phyloP scores from a whole-genome alignment of 2,888 invertebrate species.

The Hartigia nigra region DNA sequence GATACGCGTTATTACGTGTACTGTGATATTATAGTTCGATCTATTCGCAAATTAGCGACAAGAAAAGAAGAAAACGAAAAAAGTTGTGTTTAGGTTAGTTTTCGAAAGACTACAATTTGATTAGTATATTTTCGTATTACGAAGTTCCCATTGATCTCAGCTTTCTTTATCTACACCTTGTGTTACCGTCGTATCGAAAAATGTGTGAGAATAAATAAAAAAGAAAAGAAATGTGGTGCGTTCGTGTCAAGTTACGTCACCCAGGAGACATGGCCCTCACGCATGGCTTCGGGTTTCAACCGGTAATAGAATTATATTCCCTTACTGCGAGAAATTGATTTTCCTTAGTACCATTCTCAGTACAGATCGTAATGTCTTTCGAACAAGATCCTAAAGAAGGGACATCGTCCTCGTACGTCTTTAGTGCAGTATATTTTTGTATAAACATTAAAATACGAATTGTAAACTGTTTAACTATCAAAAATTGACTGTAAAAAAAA shows the following conservation, averaged over 20 bases:
- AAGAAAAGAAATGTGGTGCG: not conserved
- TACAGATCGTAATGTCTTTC: conserved; percentile 34
- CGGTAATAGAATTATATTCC: conserved; percentile 60
- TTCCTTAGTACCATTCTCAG: conserved; percentile 36
- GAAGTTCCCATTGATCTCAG: not conserved
- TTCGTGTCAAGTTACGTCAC: not conserved
- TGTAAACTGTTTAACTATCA: accelerated
- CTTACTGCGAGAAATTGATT: conserved; percentile 41
- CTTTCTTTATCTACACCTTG: not conserved
- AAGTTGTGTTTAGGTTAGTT: too few relatives aligned
- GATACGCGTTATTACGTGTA: not conserved
- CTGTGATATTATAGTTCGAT: not conserved
- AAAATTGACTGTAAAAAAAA: too few relatives aligned
- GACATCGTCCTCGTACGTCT: conserved; percentile 28
- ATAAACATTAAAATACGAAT: not conserved
- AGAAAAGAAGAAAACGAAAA: not conserved
- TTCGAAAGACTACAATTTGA: too few relatives aligned
- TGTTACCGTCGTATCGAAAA: not conserved
- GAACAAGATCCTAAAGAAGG: conserved; percentile 28
- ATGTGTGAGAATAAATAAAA: not conserved
- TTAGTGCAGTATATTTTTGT: not conserved
- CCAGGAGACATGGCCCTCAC: conserved; percentile 23
- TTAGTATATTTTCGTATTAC: not conserved
- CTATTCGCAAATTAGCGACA: not conserved
- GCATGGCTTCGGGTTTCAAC: conserved; percentile 58